Evolutionary conservation across 2,797 vertebrate species (phyloP), one percentile per base, ranked within the genome.

Genomic region (Phrynocephalus vlangalii): DNA sequence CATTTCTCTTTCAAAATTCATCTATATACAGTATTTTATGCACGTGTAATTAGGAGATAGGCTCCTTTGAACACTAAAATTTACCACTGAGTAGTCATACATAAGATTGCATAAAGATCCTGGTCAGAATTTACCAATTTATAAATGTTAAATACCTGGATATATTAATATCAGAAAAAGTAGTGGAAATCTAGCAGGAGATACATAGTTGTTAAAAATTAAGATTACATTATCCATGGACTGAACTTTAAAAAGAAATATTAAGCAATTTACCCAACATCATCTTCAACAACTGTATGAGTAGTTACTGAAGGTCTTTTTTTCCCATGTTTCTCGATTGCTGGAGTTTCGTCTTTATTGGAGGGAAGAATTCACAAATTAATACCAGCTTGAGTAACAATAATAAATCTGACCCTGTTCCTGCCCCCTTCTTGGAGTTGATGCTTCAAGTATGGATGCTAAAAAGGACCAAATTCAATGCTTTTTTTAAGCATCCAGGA

Each of bases 281-380:
- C 94, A 89, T 96, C 92, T 89, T 91, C 92, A 94, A 89, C 79
- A 73, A 88, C 73, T 73, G 16, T 89, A 88, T 90, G 92, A 91
- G 89, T 50, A 87, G 82, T 48, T 66, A 70, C 88, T 88, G 94
- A 92, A 85, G 93, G 84, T 87, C 96, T 96, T 94, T 97, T 97
- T 91, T 96, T 97, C 48, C 94, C 96, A 87, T 92, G 96, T 80
- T 97, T 97, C n/a, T 96, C 95, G 86, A 92, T 89, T 86, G 92
- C 75, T 82, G 93, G 44, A 85, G 28, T 92, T 76, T 95, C 94
- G 3, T 92, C 97, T 97, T 94, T 56, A 94, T 60, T 78, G 28
- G 90, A 73, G 93, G 93, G 5, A 87, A 79, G 85, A 81, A 72
- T 33, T 68, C 1, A 0, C 63, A 60, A 79, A 85, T 88, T 44